These are phyloP conservation scores for Muscicapa adusta DNA, from an alignment of 2,113 vertebrate genomes.

Conservation along the genomic window DNA sequence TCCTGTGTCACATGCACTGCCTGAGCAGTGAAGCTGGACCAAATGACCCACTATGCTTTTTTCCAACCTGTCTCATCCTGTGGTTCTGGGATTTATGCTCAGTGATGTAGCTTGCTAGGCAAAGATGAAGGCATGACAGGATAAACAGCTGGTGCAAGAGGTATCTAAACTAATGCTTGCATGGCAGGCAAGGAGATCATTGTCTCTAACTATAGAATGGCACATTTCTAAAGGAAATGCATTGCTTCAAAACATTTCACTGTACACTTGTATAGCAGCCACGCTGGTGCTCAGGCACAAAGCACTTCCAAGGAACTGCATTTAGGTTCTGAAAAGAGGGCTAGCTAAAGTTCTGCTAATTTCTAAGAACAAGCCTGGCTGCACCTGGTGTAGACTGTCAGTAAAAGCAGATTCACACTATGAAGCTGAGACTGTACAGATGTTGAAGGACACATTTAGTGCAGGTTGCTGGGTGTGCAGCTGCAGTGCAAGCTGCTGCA, in stretches of 20 bases:
- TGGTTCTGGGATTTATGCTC: not conserved
- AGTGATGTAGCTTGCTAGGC: not conserved
- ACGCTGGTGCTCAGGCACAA: not conserved
- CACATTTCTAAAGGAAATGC: not conserved
- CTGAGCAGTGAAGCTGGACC: not conserved
- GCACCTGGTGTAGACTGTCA: not conserved
- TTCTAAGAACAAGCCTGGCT: not conserved
- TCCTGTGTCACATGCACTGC: not conserved
- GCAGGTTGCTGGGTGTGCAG: not conserved
- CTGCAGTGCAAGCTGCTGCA: not conserved
- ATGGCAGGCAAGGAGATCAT: fast-evolving
- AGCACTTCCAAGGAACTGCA: not conserved
- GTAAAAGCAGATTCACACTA: not conserved
- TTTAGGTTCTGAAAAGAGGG: not conserved
- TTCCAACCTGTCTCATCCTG: not conserved
- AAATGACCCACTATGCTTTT: not conserved
- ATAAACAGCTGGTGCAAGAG: not conserved
- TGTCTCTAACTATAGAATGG: not conserved
- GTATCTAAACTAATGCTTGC: not conserved
- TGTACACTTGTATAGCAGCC: not conserved
- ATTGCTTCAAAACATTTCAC: not conserved
- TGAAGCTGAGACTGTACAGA: not conserved
- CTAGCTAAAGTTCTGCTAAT: not conserved
- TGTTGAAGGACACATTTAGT: not conserved
- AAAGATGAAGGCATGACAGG: not conserved